Percentiles rank a stretch among this genome's conserved stretches.
Conservation (phyloP, 2,888 invertebrate species). For the Ophraella communa region DNA sequence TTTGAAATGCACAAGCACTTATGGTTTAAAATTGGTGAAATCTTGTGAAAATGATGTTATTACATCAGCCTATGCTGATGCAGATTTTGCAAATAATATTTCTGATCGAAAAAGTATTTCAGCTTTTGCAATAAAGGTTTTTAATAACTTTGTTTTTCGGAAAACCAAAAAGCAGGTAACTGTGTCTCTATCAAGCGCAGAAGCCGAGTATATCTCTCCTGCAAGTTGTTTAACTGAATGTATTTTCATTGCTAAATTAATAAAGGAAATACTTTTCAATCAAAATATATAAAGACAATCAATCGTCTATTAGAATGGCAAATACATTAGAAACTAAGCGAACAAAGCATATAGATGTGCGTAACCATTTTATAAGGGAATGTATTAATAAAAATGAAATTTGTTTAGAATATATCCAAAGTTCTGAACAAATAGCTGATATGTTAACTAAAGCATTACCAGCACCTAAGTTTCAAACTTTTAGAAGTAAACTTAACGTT, state of each 20-base stretch:
- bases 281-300: slow-evolving; percentile 23
- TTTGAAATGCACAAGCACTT: slow-evolving; percentile 28
- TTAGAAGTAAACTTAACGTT: too few species aligned
- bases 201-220: slow-evolving; percentile 38
- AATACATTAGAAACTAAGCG: slow-evolving; percentile 30
- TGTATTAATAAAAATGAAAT: slow-evolving; percentile 6
- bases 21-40: slow-evolving; percentile 30
- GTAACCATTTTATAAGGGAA: slow-evolving; percentile 28
- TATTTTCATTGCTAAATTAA: slow-evolving; percentile 33
- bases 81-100: slow-evolving; percentile 37
- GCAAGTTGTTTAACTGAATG: slow-evolving; percentile 33
- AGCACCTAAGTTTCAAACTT: too few species aligned
- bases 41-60: background rate
- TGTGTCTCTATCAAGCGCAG: slow-evolving; percentile 34
- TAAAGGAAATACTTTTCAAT: slow-evolving; percentile 22
- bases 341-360: slow-evolving; percentile 33
- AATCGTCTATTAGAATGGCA: slow-evolving; percentile 27
- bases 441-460: too few species aligned
- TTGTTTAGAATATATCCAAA: too few species aligned
- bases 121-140: slow-evolving; percentile 32
- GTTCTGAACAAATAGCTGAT: too few species aligned
- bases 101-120: slow-evolving; percentile 34
- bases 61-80: slow-evolving; percentile 33
- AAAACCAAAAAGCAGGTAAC: slow-evolving; percentile 35
- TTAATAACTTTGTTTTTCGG: slow-evolving; percentile 36